phyloP scores from a whole-genome alignment of 2,113 vertebrate species.

The Syrmaticus mikado region DNA sequence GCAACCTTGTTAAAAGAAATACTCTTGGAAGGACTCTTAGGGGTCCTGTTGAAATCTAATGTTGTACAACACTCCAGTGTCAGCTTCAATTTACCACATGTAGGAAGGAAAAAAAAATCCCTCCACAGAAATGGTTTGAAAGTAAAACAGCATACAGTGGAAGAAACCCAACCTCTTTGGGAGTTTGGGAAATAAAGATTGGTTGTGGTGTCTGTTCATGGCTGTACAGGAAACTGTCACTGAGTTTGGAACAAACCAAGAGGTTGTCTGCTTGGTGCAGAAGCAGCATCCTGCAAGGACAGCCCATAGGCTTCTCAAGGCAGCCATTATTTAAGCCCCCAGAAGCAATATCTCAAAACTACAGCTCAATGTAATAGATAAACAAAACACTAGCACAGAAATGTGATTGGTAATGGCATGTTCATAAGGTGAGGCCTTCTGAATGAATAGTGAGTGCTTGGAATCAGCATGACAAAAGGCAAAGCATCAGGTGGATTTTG shows the following conservation, averaged over 20 bases:
- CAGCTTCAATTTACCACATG: neutral
- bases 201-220: neutral
- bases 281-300: neutral
- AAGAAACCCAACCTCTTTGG: neutral
- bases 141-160: rapidly evolving
- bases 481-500: neutral
- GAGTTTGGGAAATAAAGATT: neutral
- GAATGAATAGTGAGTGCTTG: rapidly evolving
- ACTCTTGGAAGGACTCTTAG: rapidly evolving
- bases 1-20: neutral
- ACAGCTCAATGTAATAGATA: rapidly evolving
- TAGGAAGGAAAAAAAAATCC: neutral
- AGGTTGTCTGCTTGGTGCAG: neutral
- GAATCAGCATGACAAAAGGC: neutral
- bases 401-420: rapidly evolving
- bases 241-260: neutral
- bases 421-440: neutral
- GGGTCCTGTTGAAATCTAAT: rapidly evolving
- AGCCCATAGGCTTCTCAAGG: neutral
- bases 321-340: too few relatives aligned
- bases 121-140: neutral
- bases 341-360: neutral
- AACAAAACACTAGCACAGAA: rapidly evolving
- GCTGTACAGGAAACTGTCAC: neutral
- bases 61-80: rapidly evolving